Percentiles rank a stretch among this genome's conserved stretches.
phyloP scores from a whole-genome alignment of 2,797 vertebrate species.

The Sebastes baramenuke region DNA sequence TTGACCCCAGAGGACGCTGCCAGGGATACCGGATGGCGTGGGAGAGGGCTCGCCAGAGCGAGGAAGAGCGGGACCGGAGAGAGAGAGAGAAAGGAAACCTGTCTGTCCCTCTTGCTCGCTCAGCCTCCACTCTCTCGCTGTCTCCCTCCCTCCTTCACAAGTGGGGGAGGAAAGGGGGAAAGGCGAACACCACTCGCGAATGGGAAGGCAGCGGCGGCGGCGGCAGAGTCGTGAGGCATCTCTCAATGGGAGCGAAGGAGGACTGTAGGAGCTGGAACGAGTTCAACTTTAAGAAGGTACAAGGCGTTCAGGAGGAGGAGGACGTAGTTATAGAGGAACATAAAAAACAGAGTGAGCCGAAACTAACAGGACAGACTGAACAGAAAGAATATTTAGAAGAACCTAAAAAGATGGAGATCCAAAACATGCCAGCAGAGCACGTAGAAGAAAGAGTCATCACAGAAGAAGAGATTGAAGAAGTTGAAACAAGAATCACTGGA shows the following conservation, averaged over 20 bases:
- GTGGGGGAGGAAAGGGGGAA: conserved; percentile 69
- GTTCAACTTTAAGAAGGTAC: conserved; percentile 36
- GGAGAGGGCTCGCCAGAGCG: conserved; percentile 54
- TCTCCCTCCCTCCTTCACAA: conserved; percentile 76
- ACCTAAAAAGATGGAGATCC: background rate
- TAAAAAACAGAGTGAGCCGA: conserved; percentile 5
- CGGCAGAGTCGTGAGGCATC: conserved; percentile 52
- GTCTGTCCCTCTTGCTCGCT: conserved; percentile 70
- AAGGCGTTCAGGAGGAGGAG: conserved; percentile 61
- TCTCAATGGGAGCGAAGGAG: conserved; percentile 61
- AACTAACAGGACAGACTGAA: conserved; percentile 22
- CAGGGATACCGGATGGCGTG: conserved; percentile 83
- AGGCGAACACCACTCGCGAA: conserved; percentile 47
- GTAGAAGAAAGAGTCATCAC: background rate
- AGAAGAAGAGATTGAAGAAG: conserved; percentile 18
- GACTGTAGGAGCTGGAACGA: conserved; percentile 47
- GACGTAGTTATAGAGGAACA: conserved; percentile 35
- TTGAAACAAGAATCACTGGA: conserved; percentile 6
- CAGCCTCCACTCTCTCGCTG: conserved; percentile 80
- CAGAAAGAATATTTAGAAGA: conserved; percentile 24
- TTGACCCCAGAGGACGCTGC: conserved; percentile 84
- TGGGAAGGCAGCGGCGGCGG: conserved; percentile 32
- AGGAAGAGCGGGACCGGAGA: conserved; percentile 63
- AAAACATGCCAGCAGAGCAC: background rate
- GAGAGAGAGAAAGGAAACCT: conserved; percentile 76